phyloP scores from a whole-genome alignment of 2,797 vertebrate species.

The Gallinago solitaria region DNA sequence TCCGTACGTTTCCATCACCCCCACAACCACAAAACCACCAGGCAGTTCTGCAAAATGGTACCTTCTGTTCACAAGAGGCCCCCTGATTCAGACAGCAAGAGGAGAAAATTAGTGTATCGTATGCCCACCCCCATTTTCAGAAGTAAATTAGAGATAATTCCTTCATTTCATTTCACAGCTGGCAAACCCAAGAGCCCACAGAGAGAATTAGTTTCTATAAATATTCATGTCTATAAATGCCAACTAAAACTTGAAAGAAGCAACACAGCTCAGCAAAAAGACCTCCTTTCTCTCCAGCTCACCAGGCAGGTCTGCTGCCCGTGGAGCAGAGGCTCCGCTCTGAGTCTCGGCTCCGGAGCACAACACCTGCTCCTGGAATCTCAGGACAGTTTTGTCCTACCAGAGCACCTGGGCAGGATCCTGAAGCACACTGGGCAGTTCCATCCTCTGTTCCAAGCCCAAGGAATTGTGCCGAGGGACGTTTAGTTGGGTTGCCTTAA shows the following conservation, averaged over 20 bases:
- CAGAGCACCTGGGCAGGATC: not conserved
- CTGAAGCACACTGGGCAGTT: not conserved
- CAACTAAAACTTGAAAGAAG: slow-evolving; percentile 31
- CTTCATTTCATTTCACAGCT: slow-evolving; percentile 31
- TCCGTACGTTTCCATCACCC: not conserved
- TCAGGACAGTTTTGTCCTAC: not conserved
- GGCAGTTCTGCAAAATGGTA: not conserved
- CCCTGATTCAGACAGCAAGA: not conserved
- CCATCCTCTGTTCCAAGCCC: not conserved
- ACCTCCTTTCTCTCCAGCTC: not conserved
- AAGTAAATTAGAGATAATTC: slow-evolving; percentile 23
- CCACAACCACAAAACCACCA: slow-evolving; percentile 43
- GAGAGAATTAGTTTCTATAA: slow-evolving; percentile 19
- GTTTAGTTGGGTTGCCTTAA: not conserved
- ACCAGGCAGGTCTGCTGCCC: not conserved
- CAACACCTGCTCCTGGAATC: not conserved
- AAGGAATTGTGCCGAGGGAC: not conserved
- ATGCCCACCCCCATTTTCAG: not conserved
- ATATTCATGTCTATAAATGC: not conserved
- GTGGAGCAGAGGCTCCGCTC: not conserved
- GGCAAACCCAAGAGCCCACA: not conserved
- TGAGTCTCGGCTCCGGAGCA: not conserved
- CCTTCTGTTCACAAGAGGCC: slow-evolving; percentile 2
- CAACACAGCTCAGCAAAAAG: not conserved
- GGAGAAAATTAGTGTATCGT: not conserved